Evolutionary conservation across 2,888 invertebrate species (phyloP).

Genomic region (Tyria jacobaeae): DNA sequence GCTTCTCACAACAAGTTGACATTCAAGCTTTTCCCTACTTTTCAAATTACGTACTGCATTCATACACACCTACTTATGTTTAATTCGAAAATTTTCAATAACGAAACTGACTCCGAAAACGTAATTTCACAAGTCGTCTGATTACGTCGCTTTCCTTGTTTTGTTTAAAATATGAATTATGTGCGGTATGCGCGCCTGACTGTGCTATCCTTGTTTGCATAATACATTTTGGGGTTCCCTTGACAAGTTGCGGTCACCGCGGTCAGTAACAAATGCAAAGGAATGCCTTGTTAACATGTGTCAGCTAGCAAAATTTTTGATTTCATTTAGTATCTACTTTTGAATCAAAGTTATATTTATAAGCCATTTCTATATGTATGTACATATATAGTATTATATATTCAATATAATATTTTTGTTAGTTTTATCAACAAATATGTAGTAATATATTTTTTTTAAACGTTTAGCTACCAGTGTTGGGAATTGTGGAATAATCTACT

Average conservation of each 20-base stretch:
- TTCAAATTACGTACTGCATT: no score
- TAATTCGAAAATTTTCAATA: neutral
- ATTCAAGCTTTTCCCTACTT: no score
- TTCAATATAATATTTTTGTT: no score
- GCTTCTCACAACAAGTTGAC: no score
- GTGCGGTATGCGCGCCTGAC: constrained; percentile 33
- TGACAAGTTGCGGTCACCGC: constrained; percentile 29
- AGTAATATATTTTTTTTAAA: no score
- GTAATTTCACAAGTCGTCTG: neutral
- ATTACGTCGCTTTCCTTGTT: constrained; percentile 3
- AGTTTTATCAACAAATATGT: no score
- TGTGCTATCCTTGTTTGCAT: constrained; percentile 49
- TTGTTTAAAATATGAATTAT: constrained; percentile 39
- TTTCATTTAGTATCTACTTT: neutral
- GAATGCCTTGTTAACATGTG: neutral
- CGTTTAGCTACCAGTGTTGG: no score
- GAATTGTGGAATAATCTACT: no score
- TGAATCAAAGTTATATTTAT: no score
- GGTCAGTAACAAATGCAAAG: constrained; percentile 2
- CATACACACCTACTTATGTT: neutral
- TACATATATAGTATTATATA: no score
- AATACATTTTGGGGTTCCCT: constrained; percentile 52
- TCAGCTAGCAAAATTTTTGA: neutral
- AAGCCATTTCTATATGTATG: no score
- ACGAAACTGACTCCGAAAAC: neutral